Evolutionary conservation across 2,797 vertebrate genomes (phyloP).

Genomic region (Chiroxiphia lanceolata): DNA sequence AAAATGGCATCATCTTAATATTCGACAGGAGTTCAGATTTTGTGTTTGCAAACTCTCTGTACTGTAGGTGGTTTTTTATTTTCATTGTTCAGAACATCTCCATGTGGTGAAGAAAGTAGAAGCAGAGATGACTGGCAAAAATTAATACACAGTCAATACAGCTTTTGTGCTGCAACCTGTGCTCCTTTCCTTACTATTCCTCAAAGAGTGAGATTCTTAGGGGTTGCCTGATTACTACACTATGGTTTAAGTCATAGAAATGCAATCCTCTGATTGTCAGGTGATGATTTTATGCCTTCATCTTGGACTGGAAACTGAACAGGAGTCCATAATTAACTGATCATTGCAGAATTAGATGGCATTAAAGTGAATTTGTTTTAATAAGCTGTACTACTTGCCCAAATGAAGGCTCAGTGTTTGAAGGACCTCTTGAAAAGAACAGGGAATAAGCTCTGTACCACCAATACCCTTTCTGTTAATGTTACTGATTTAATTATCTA

Average conservation of each 20-base stretch:
- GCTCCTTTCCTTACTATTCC: neutral
- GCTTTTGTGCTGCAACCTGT: neutral
- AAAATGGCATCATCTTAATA: neutral
- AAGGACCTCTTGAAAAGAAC: neutral
- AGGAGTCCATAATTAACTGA: constrained; percentile 40
- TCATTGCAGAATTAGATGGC: constrained; percentile 31
- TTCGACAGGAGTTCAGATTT: neutral
- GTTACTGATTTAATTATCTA: constrained; percentile 4
- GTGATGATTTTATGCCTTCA: neutral
- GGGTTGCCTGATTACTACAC: neutral
- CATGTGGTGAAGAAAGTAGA: neutral
- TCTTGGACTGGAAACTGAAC: constrained; percentile 10
- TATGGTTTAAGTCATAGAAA: neutral
- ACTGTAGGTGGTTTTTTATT: neutral
- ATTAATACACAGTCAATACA: neutral
- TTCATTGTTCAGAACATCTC: neutral
- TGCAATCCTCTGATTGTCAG: neutral
- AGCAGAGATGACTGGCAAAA: neutral
- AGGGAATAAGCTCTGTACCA: neutral
- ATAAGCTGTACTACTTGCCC: constrained; percentile 11
- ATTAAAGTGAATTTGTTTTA: constrained; percentile 50
- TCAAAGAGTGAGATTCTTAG: neutral
- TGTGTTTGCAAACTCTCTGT: neutral
- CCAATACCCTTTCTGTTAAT: neutral
- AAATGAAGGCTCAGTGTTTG: constrained; percentile 17